Conservation (phyloP, 2,888 invertebrate genomes). For the Dexiosoma caninum region DNA sequence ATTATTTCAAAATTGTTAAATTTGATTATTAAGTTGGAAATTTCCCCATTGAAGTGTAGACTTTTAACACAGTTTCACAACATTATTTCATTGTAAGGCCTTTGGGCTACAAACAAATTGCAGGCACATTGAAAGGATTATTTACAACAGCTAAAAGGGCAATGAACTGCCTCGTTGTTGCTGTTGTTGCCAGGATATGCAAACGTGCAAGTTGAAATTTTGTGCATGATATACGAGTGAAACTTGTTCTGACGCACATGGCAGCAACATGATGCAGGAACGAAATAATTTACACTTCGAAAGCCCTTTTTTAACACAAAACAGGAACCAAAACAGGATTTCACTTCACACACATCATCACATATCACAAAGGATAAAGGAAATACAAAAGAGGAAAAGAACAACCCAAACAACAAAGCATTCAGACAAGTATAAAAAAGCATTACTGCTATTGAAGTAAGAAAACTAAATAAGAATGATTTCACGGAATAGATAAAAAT, state of each 20-base stretch:
- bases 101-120: constrained; percentile 37
- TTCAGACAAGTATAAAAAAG: background rate
- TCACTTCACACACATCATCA: constrained; percentile 11
- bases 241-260: constrained; percentile 1
- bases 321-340: constrained; percentile 47
- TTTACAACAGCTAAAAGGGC: constrained; percentile 45
- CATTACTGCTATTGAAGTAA: constrained; percentile 1
- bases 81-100: constrained; percentile 14
- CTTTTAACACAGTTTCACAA: constrained; percentile 29
- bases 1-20: background rate
- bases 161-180: constrained; percentile 34
- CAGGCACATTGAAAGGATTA: constrained; percentile 44
- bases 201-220: constrained; percentile 19
- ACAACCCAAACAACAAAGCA: no score
- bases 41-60: background rate
- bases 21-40: background rate
- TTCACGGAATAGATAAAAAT: constrained; percentile 27
- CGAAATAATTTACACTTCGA: constrained; percentile 52
- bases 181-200: constrained; percentile 7
- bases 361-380: constrained; percentile 5
- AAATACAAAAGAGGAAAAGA: background rate
- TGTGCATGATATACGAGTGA: constrained; percentile 28
- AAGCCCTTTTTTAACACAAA: constrained; percentile 33
- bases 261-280: constrained; percentile 20
- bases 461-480: constrained; percentile 36